Base-by-base conservation (phyloP, 2,888 invertebrate genomes). In the Macroteleia sp. region DNA sequence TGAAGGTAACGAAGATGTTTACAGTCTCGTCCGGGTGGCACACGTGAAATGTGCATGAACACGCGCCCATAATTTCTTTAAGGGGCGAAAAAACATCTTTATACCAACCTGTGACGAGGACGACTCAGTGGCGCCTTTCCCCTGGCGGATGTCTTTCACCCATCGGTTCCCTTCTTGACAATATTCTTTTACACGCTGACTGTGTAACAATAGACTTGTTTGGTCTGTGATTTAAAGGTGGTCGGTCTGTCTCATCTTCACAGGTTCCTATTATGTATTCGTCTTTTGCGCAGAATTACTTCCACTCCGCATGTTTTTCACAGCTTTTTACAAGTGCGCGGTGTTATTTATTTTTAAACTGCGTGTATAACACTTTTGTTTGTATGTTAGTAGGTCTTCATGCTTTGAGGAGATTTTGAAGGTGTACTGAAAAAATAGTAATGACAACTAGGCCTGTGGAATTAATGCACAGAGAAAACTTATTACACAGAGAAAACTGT, bases 171-270 rank as follows among this genome's bases (percentile, higher is more conserved):
- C 66, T 76, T 66, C 78, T 79, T 76, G 77, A 69, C 81, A 81
- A 81, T 83, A 88, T 90, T 89, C 89, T 88, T 89, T 89, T 88
- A 88, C 88, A 89, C 87, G 87, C 88, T 88, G 89, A 89, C 89
- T 88, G 88, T 84, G 83, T 87, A 89, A 90, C 89, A 89, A 90
- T 90, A 85, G 89, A 83, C 87, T 90, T 89, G 88, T 90, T 90
- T 90, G 86, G 83, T 70, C 87, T 87, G 82, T 89, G 90, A 90
- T 90, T 90, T 89, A 89, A n/a, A n/a, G n/a, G 81, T 79, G 82
- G 81, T 80, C 79, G 75, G 79, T 42, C 46, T 81, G 81, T 78
- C 80, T 67, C 71, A 71, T 80, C 75, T 80, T 83, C 81, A 80
- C 83, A n/a, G n/a, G 79, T 79, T 77, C 77, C 74, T 75, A 78